phyloP scores from a whole-genome alignment of 2,888 invertebrate genomes.

The Hypomecis punctinalis region DNA sequence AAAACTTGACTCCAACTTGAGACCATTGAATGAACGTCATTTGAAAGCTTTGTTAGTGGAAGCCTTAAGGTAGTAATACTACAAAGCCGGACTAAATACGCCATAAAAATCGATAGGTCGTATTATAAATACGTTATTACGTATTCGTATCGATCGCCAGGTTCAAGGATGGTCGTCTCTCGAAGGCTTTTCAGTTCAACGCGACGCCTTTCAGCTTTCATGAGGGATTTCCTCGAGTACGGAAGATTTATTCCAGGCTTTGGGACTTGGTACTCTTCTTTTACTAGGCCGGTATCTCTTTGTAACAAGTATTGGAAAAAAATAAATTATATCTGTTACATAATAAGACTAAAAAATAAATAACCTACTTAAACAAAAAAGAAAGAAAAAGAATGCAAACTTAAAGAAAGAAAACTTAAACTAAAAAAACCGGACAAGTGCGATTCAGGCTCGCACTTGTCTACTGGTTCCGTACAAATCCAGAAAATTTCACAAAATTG shows the following conservation, averaged over 20 bases:
- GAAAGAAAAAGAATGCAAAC: too few species aligned
- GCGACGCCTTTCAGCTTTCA: slow-evolving; percentile 39
- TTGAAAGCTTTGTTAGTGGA: too few species aligned
- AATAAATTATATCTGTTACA: background rate
- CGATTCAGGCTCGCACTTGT: too few species aligned
- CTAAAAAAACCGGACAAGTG: too few species aligned
- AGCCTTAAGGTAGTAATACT: too few species aligned
- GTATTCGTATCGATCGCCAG: slow-evolving; percentile 51
- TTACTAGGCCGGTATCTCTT: background rate
- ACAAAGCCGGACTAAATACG: slow-evolving; percentile 42
- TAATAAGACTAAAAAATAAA: too few species aligned
- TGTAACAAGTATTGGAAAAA: background rate
- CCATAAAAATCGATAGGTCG: slow-evolving; percentile 37
- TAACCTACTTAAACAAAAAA: too few species aligned
- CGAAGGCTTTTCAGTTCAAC: slow-evolving; percentile 35
- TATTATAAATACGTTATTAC: slow-evolving; percentile 52
- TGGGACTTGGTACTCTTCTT: slow-evolving; percentile 7
- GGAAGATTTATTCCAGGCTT: slow-evolving; percentile 21
- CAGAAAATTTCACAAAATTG: too few species aligned
- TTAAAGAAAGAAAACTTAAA: too few species aligned
- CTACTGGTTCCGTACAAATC: too few species aligned
- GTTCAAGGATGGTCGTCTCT: slow-evolving; percentile 64
- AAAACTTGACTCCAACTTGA: too few species aligned
- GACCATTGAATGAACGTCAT: too few species aligned
- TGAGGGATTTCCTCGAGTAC: slow-evolving; percentile 32